Conservation (phyloP, 2,113 vertebrate genomes). For the Callochromis pleurospilus region DNA sequence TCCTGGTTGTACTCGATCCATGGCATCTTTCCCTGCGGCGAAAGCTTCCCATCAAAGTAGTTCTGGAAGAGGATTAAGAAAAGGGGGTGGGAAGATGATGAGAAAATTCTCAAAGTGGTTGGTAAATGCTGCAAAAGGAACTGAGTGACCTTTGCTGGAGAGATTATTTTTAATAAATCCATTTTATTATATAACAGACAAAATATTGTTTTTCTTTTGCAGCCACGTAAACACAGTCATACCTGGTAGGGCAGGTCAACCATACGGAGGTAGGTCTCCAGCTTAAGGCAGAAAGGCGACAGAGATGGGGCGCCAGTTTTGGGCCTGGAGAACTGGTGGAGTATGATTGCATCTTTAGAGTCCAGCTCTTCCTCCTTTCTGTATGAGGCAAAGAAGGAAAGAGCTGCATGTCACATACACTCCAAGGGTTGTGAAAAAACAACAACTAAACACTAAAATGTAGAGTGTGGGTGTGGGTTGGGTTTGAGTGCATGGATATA, state of each 20-base stretch:
- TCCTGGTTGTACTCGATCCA: slow-evolving; percentile 98
- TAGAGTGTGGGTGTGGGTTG: not conserved
- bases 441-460: not conserved
- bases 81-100: not conserved
- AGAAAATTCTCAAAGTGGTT: not conserved
- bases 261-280: slow-evolving; percentile 98
- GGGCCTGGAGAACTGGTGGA: slow-evolving; percentile 96
- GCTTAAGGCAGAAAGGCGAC: slow-evolving; percentile 96
- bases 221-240: not conserved
- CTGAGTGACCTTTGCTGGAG: not conserved
- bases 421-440: not conserved
- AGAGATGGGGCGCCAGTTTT: slow-evolving; percentile 87
- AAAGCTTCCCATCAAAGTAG: slow-evolving; percentile 97
- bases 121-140: not conserved
- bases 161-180: not conserved
- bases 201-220: not conserved
- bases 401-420: not conserved
- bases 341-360: slow-evolving; percentile 95
- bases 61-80: slow-evolving; percentile 71
- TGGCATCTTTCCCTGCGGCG: slow-evolving; percentile 97
- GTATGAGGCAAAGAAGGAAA: not conserved
- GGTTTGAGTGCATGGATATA: not conserved
- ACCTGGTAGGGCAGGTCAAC: slow-evolving; percentile 97
- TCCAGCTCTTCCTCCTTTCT: slow-evolving; percentile 97
- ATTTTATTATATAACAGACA: not conserved